phyloP scores from a whole-genome alignment of 2,113 vertebrate species.

The Melanocharis versteri region DNA sequence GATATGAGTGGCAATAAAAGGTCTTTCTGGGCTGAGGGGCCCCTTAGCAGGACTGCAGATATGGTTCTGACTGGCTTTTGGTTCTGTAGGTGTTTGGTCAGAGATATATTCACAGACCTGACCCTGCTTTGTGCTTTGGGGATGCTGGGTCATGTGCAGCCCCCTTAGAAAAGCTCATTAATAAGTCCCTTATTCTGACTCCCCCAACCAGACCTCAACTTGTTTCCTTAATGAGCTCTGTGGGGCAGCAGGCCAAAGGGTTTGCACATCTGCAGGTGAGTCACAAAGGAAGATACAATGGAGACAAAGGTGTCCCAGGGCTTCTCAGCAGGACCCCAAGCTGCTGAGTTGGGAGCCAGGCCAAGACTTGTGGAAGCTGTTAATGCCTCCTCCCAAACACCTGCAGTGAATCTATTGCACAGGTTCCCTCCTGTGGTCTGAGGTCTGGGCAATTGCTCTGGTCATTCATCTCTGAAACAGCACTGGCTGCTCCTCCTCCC shows the following conservation, averaged over 20 bases:
- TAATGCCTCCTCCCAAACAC: neutral
- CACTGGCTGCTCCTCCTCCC: neutral
- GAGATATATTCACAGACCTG: neutral
- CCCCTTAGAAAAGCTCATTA: neutral
- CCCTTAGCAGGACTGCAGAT: neutral
- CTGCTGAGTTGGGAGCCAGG: neutral
- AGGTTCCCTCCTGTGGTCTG: neutral
- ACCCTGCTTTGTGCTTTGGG: neutral
- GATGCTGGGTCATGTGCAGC: neutral
- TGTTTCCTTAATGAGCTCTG: neutral
- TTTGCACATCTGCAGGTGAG: neutral
- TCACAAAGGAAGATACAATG: rapidly evolving
- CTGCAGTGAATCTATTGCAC: rapidly evolving
- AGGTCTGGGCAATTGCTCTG: neutral
- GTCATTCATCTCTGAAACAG: neutral
- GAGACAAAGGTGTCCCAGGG: neutral
- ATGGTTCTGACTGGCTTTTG: neutral
- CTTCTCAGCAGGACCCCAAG: neutral
- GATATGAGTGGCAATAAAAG: neutral
- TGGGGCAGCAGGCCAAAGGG: neutral
- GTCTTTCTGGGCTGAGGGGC: neutral
- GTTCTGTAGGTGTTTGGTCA: neutral
- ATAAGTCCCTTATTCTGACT: neutral
- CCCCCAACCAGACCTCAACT: rapidly evolving
- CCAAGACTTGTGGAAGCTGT: neutral